Conservation (phyloP, 2,888 invertebrate genomes). For the Ochropacha duplaris region DNA sequence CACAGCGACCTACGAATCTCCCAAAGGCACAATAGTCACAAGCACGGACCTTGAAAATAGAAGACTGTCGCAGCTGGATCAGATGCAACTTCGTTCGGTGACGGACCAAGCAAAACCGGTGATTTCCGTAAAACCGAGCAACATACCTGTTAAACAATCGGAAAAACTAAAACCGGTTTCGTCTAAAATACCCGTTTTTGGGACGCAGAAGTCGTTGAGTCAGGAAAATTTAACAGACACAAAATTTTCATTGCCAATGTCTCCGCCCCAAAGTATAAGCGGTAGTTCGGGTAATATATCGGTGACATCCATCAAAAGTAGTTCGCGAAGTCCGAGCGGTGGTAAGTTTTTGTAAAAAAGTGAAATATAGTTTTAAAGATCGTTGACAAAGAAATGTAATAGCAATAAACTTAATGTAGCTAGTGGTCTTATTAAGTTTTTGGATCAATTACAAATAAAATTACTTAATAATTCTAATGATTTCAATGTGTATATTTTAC, state of each 20-base stretch:
- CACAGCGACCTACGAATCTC: constrained; percentile 85
- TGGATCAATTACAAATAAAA: background rate
- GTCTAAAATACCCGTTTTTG: constrained; percentile 80
- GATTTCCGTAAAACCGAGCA: constrained; percentile 73
- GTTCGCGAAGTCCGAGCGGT: constrained; percentile 81
- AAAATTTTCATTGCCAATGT: constrained; percentile 65
- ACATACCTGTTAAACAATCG: constrained; percentile 69
- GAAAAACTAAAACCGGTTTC: constrained; percentile 62
- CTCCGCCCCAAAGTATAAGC: constrained; percentile 65
- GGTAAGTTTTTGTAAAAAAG: constrained; percentile 53
- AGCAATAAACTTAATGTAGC: background rate
- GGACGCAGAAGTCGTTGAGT: constrained; percentile 75
- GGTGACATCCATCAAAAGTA: constrained; percentile 85
- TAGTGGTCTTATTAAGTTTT: background rate
- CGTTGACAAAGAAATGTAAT: constrained; percentile 3
- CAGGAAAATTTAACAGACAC: constrained; percentile 75
- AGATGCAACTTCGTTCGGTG: constrained; percentile 60
- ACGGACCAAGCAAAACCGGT: constrained; percentile 62
- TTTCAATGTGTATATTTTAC: constrained; percentile 23
- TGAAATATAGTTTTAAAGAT: constrained; percentile 5
- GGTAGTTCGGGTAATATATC: constrained; percentile 77
- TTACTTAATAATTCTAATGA: constrained; percentile 3
- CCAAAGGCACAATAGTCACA: constrained; percentile 79
- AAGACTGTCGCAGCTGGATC: constrained; percentile 81
- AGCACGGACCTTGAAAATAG: constrained; percentile 81